Evolutionary conservation across 2,797 vertebrate genomes (phyloP), one percentile per base, ranked within the genome.

Genomic region (Hafferia zeledoni): DNA sequence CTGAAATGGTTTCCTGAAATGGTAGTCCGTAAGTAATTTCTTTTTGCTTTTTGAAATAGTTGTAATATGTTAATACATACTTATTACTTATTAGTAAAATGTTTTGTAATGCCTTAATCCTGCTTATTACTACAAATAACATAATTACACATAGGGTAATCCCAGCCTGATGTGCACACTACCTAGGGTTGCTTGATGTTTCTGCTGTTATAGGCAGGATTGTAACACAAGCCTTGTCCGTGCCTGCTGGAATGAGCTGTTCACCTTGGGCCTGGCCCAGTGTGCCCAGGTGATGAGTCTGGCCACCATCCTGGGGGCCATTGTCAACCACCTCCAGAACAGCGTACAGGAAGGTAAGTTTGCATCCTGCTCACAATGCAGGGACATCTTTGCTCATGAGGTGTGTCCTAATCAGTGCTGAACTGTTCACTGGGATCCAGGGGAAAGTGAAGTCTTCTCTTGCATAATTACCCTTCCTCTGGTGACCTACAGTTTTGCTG

Each of bases 231-330:
- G 98, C 95, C 97, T 99, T 65, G 99, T 99, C 59, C 98, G 99
- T 30, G 99, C 99, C 90, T 99, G 99, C 97, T 99, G 99, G 99
- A 99, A 99, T 0, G 99, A 99, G 95, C 98, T 99, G 71, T 99
- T 99, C 84, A 99, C 99, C 39, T 97, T 99, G 25, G 99, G 99
- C 50, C 98, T 99, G 57, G 99, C 99, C 72, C 99, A 99, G 97
- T 99, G 99, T 39, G 98, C 99, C 44, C 99, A 99, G 81, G 98
- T 99, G 96, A 99, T 99, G 99, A 99, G 98, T 83, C 98, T 99
- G 53, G 99, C 99, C 10, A 99, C 99, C 59, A 99, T 99, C 96
- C 98, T 99, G 25, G 98, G 99, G 4, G 99, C 99, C 65, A 99
- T 99, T 87, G 98, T 99, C 96, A 99, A 99, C 97, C 99, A 99